Evolutionary conservation across 2,888 invertebrate genomes (phyloP), one percentile per base, ranked within the genome.

Genomic region (Lepidocyrtinus sp.): DNA sequence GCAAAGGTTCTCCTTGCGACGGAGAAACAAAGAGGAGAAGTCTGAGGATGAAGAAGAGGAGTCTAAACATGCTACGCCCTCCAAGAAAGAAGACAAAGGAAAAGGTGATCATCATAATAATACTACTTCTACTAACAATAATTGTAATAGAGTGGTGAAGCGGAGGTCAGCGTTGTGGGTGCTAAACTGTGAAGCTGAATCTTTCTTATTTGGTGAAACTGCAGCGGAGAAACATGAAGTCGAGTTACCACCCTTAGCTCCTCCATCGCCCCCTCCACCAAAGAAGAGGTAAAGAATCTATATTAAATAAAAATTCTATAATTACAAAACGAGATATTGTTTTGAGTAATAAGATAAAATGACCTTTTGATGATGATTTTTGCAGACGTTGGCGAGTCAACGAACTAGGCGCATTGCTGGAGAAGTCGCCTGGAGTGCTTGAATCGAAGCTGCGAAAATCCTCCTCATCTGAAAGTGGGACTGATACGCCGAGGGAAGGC

Each of bases 121-220:
- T n/a, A n/a, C n/a, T n/a, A n/a, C n/a, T n/a, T n/a, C n/a, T n/a
- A n/a, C n/a, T n/a, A n/a, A n/a, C n/a, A n/a, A n/a, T n/a, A n/a
- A n/a, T n/a, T n/a, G n/a, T n/a, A 72, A 81, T 45, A 78, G 75
- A 46, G 80, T 64, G 15, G 71, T 87, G 87, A 82, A 81, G 75
- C 76, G 85, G 59, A 76, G 85, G 17, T 84, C 86, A 65, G 94
- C 95, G 88, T 87, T 95, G 68, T 92, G 93, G 0, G 91, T 93
- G 68, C 89, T 96, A 65, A 95, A 94, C 87, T 94, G 95, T 86
- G 95, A 96, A 88, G 96, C 96, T 0, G 95, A 95, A 87, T 95
- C 94, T 86, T 96, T 96, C 88, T 93, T 96, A 92, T 96, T 96
- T 87, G 90, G 90, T 2, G 90, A 90, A 78, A 93, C 95, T 0